Conservation (phyloP, 2,797 vertebrate genomes). For the Setipinna tenuifilis region DNA sequence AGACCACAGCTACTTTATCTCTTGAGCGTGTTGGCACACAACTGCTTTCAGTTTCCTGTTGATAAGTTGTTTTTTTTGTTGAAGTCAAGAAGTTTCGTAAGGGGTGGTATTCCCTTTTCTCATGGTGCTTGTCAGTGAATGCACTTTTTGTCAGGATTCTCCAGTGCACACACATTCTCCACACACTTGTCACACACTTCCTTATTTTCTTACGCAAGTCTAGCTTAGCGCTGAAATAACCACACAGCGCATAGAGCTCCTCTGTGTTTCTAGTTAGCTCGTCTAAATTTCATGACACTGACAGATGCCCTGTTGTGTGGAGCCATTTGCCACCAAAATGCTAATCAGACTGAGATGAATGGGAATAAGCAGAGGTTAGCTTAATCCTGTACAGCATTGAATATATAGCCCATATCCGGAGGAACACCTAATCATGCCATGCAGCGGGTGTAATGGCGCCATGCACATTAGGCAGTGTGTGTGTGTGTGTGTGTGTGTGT, state of each 20-base stretch:
- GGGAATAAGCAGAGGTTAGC: neutral
- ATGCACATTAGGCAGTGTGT: neutral
- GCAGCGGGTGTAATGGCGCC: neutral
- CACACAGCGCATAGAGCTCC: neutral
- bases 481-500: neutral
- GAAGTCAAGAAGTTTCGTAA: neutral
- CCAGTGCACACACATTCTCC: neutral
- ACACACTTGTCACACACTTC: neutral
- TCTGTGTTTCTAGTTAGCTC: neutral
- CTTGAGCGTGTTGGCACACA: no score
- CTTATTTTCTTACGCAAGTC: neutral
- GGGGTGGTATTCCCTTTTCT: neutral
- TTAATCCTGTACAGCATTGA: neutral
- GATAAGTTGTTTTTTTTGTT: neutral
- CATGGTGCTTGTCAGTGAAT: neutral
- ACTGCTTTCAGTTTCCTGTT: neutral
- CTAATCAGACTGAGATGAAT: constrained; percentile 14
- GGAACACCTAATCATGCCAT: neutral
- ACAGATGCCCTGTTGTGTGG: neutral
- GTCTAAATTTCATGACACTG: neutral
- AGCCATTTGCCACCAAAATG: neutral
- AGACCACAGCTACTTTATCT: no score
- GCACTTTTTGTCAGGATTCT: neutral
- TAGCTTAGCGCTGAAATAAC: neutral
- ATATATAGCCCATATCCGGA: neutral